Percentiles rank a stretch among this genome's conserved stretches.
Conservation (phyloP, 2,888 invertebrate genomes). For the Amaurobius ferox region DNA sequence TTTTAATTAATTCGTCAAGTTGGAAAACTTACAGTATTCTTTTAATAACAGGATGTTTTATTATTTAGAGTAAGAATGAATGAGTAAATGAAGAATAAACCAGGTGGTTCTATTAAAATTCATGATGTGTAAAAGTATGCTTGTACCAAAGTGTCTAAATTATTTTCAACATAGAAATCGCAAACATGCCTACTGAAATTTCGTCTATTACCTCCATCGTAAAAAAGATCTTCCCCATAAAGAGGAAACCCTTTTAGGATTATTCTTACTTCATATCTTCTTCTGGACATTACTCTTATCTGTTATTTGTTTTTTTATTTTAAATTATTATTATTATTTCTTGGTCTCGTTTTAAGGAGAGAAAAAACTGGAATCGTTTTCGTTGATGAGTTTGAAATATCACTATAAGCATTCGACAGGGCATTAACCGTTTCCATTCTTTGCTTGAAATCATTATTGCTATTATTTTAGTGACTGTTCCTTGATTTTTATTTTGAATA, state of each 20-base stretch:
- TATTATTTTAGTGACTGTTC: neutral
- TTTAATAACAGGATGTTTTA: too few relatives aligned
- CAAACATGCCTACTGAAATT: too few relatives aligned
- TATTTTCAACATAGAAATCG: too few relatives aligned
- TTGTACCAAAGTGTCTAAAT: too few relatives aligned
- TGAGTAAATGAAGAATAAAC: too few relatives aligned
- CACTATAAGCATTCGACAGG: neutral
- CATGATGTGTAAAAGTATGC: too few relatives aligned
- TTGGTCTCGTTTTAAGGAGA: neutral
- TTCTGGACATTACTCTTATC: neutral
- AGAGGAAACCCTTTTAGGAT: neutral
- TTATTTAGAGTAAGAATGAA: too few relatives aligned
- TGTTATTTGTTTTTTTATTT: neutral
- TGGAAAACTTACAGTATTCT: too few relatives aligned
- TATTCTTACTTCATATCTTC: neutral
- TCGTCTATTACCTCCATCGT: too few relatives aligned
- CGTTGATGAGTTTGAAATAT: neutral
- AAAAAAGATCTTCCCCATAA: neutral
- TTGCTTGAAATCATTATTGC: neutral
- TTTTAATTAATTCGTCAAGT: too few relatives aligned
- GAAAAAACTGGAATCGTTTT: neutral
- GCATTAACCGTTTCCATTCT: neutral
- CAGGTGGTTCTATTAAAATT: too few relatives aligned
- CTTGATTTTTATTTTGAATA: neutral
- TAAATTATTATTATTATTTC: too few relatives aligned